Percentiles rank a stretch among this genome's conserved stretches.
Conservation (phyloP, 30 jellyfish, hydroid and myxozoan species). For the Cassiopea andromeda region DNA sequence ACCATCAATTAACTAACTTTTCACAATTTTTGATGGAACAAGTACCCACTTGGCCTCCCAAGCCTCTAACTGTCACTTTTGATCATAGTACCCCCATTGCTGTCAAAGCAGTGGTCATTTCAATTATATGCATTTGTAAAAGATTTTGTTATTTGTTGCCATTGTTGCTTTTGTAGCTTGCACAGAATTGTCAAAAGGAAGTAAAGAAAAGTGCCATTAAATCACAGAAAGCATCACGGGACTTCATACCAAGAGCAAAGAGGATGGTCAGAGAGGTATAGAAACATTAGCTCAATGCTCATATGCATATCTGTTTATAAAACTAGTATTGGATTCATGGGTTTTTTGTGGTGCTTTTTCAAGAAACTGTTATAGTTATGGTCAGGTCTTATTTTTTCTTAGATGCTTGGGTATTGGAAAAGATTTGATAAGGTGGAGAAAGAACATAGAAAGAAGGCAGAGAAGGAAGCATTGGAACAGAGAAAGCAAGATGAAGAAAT, state of each 20-base stretch:
- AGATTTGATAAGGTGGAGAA: constrained; percentile 92
- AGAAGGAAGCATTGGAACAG: constrained; percentile 96
- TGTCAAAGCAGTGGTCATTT: too few species aligned
- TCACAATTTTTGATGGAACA: too few species aligned
- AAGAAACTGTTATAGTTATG: neutral
- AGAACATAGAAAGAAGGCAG: constrained; percentile 97
- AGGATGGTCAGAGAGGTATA: constrained; percentile 94
- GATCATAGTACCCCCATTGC: too few species aligned
- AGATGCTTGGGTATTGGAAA: constrained; percentile 95
- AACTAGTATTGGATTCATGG: neutral
- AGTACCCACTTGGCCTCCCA: too few species aligned
- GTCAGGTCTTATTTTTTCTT: neutral
- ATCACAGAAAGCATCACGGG: constrained; percentile 89
- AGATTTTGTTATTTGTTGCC: neutral
- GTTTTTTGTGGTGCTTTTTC: neutral
- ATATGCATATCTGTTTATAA: neutral
- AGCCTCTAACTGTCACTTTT: too few species aligned
- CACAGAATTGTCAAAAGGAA: constrained; percentile 91
- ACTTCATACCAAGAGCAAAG: constrained; percentile 86
- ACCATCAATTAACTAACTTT: too few species aligned
- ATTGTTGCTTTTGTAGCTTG: constrained; percentile 57
- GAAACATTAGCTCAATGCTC: neutral
- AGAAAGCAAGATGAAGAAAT: constrained; percentile 92
- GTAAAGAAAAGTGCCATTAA: constrained; percentile 82
- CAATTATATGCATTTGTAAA: too few species aligned